Evolutionary conservation across 2,797 vertebrate genomes (phyloP).

Genomic region (Epinephelus awoara): DNA sequence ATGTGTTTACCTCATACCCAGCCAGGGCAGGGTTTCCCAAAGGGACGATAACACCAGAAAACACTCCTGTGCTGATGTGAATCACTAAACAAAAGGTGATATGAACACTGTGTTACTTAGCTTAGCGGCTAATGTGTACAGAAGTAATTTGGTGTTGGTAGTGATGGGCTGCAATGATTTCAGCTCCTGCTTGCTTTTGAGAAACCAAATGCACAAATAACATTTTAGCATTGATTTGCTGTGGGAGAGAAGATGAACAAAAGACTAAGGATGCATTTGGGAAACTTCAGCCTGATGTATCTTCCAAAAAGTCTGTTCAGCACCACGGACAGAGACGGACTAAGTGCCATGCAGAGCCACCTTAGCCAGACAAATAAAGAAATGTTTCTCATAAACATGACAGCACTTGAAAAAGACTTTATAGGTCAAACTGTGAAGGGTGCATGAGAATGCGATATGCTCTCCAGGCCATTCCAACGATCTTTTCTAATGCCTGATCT

Average conservation of each 20-base stretch:
- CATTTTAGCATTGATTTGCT: constrained; percentile 3
- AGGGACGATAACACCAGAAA: constrained; percentile 45
- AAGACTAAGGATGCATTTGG: background rate
- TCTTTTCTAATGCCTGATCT: constrained; percentile 63
- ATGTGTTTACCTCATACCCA: constrained; percentile 59
- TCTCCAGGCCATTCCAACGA: constrained; percentile 50
- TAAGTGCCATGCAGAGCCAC: background rate
- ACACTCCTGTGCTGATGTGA: constrained; percentile 38
- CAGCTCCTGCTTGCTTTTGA: constrained; percentile 12
- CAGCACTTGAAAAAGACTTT: constrained; percentile 38
- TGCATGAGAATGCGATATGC: constrained; percentile 47
- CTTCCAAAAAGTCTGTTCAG: constrained; percentile 43
- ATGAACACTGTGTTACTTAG: constrained; percentile 22
- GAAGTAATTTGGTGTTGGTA: background rate
- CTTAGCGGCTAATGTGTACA: constrained; percentile 7
- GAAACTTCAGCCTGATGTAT: background rate
- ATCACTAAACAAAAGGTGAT: constrained; percentile 42
- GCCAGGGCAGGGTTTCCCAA: constrained; percentile 56
- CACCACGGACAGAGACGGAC: constrained; percentile 69
- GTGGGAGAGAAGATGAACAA: background rate
- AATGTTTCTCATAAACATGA: constrained; percentile 37
- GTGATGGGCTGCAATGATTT: background rate
- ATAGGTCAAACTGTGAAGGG: constrained; percentile 62
- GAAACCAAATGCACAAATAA: constrained; percentile 7
- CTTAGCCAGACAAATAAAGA: constrained; percentile 20